Percentiles rank a stretch among this genome's conserved stretches.
Evolutionary conservation across 2,113 vertebrate genomes (phyloP).

Genomic region (Myotis yumanensis): DNA sequence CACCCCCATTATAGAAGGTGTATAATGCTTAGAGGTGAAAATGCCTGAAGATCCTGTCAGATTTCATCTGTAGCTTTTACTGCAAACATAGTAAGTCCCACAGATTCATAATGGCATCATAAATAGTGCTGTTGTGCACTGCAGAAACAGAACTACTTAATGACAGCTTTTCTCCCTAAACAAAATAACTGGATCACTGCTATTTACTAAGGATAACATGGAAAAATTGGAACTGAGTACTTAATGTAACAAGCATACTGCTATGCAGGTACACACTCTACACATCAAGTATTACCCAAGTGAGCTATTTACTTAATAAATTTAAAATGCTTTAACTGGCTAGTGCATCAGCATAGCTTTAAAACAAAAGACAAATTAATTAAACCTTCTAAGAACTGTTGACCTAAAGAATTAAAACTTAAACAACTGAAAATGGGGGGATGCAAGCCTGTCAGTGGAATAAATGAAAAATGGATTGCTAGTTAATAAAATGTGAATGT

Average conservation of each 20-base stretch:
- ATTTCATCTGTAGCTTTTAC: slow-evolving; percentile 62
- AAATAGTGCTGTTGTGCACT: slow-evolving; percentile 57
- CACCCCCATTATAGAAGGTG: slow-evolving; percentile 7
- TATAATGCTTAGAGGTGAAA: slow-evolving; percentile 60
- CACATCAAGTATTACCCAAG: slow-evolving; percentile 68
- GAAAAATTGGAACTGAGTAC: slow-evolving; percentile 65
- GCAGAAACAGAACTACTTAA: slow-evolving; percentile 74
- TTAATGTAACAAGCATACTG: slow-evolving; percentile 70
- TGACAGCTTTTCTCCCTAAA: slow-evolving; percentile 57
- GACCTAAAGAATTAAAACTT: slow-evolving; percentile 79
- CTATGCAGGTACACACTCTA: slow-evolving; percentile 64
- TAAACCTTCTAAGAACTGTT: slow-evolving; percentile 69
- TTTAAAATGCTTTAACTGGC: slow-evolving; percentile 39
- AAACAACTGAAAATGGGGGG: slow-evolving; percentile 64
- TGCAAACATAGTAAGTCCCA: slow-evolving; percentile 22
- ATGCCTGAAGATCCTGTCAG: slow-evolving; percentile 53
- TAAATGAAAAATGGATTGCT: neutral
- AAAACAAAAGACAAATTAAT: slow-evolving; percentile 78
- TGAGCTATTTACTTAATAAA: slow-evolving; percentile 74
- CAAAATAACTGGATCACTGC: slow-evolving; percentile 59
- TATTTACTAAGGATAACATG: slow-evolving; percentile 77
- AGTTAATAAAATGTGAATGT: neutral
- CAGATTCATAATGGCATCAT: slow-evolving; percentile 56
- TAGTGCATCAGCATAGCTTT: slow-evolving; percentile 76
- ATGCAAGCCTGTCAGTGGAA: neutral